Conservation (phyloP, 2,113 vertebrate species). For the Podarcis cretensis region DNA sequence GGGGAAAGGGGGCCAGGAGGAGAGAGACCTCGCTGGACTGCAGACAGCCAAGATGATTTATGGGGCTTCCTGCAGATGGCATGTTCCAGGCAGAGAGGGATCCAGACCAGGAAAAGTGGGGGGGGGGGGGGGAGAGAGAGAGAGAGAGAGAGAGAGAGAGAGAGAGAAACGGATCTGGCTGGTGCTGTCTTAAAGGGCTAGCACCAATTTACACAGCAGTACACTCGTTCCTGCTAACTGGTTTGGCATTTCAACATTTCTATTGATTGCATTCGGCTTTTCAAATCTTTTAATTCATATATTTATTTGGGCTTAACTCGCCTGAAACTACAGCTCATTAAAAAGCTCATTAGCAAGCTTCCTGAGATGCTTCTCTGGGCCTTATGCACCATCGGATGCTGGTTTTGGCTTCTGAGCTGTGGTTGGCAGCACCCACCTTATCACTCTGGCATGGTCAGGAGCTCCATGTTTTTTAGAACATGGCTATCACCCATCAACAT, state of each 20-base stretch:
- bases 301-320: constrained; percentile 64
- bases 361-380: constrained; percentile 52
- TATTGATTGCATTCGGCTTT: constrained; percentile 47
- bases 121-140: background rate
- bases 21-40: constrained; percentile 42
- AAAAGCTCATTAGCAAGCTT: constrained; percentile 66
- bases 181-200: constrained; percentile 31
- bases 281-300: constrained; percentile 66
- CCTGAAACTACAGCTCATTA: constrained; percentile 62
- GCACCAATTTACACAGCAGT: background rate
- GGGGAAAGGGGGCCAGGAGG: constrained; percentile 10
- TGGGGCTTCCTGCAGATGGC: constrained; percentile 37
- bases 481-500: background rate
- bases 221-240: constrained; percentile 8
- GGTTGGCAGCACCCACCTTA: constrained; percentile 39
- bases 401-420: background rate
- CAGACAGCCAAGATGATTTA: constrained; percentile 47
- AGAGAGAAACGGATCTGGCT: background rate
- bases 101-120: constrained; percentile 20
- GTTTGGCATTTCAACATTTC: constrained; percentile 44
- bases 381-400: constrained; percentile 36
- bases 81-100: constrained; percentile 44
- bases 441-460: constrained; percentile 63
- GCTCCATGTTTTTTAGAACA: constrained; percentile 60
- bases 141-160: no score